These are phyloP conservation scores for Zaprionus davidi DNA, from an alignment of 1,140 invertebrate species.

Conservation along the genomic window DNA sequence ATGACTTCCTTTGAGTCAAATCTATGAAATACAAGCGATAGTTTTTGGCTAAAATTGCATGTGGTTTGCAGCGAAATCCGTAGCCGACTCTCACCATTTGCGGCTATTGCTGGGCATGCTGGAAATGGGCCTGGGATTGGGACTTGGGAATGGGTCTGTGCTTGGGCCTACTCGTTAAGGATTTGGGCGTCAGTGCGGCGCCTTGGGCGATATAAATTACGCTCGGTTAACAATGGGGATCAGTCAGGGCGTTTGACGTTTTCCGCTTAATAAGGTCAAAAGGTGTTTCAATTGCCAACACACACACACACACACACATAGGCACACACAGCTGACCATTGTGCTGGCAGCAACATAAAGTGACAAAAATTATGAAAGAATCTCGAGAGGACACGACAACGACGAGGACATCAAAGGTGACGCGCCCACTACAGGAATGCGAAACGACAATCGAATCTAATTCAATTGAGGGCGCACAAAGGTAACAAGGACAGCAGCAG, in stretches of 20 bases:
- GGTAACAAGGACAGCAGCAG: constrained; percentile 29
- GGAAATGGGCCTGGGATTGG: background rate
- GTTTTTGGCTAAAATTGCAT: background rate
- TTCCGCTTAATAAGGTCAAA: constrained; percentile 74
- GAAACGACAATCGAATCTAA: constrained; percentile 66
- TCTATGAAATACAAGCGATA: background rate
- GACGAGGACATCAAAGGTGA: constrained; percentile 65
- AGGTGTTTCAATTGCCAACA: constrained; percentile 72
- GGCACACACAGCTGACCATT: constrained; percentile 5
- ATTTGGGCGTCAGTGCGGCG: constrained; percentile 56
- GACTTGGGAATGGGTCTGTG: background rate
- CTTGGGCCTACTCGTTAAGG: background rate
- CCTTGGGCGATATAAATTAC: constrained; percentile 75
- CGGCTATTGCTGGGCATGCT: background rate
- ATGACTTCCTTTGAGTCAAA: background rate
- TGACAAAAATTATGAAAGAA: constrained; percentile 79
- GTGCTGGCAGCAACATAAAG: constrained; percentile 44
- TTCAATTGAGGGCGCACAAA: constrained; percentile 53
- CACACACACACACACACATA: background rate
- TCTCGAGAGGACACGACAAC: constrained; percentile 17
- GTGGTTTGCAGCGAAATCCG: background rate
- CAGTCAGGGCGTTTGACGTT: constrained; percentile 40
- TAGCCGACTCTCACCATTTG: too few species aligned
- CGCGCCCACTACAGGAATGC: constrained; percentile 66
- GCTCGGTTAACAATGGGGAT: constrained; percentile 64